phyloP scores from a whole-genome alignment of 1,140 invertebrate genomes.

The Meloidogyne hapla region DNA sequence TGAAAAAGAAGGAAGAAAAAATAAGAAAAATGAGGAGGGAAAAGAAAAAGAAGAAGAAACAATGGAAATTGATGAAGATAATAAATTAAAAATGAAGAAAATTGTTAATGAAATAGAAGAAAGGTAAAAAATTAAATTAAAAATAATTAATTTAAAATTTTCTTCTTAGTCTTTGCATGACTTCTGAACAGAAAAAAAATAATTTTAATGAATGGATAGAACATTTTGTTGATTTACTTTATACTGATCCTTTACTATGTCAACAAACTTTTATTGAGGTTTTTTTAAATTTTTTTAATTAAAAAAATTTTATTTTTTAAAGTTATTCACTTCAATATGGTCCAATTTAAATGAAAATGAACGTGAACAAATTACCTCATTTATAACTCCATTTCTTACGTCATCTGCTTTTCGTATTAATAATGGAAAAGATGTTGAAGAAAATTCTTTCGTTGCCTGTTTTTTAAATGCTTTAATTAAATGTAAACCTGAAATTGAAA shows the following conservation, averaged over 20 bases:
- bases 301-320: background rate
- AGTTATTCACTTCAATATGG: slow-evolving; percentile 38
- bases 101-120: background rate
- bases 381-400: slow-evolving; percentile 26
- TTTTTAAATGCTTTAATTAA: slow-evolving; percentile 39
- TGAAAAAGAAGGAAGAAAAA: background rate
- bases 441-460: slow-evolving; percentile 23
- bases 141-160: background rate
- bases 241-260: slow-evolving; percentile 19
- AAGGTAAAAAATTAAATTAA: background rate
- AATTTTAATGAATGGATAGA: background rate
- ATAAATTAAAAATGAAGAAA: background rate
- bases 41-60: background rate
- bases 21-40: background rate
- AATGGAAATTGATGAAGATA: slow-evolving; percentile 5
- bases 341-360: slow-evolving; percentile 21
- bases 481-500: slow-evolving; percentile 36
- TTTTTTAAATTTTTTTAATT: background rate
- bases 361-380: slow-evolving; percentile 16
- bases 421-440: background rate
- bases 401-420: slow-evolving; percentile 23
- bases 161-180: background rate
- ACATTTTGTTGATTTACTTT: slow-evolving; percentile 25
- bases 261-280: slow-evolving; percentile 37
- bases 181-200: too few species aligned